Evolutionary conservation across 2,888 invertebrate genomes (phyloP), one percentile per base, ranked within the genome.

Genomic region (Octonoba sinensis): DNA sequence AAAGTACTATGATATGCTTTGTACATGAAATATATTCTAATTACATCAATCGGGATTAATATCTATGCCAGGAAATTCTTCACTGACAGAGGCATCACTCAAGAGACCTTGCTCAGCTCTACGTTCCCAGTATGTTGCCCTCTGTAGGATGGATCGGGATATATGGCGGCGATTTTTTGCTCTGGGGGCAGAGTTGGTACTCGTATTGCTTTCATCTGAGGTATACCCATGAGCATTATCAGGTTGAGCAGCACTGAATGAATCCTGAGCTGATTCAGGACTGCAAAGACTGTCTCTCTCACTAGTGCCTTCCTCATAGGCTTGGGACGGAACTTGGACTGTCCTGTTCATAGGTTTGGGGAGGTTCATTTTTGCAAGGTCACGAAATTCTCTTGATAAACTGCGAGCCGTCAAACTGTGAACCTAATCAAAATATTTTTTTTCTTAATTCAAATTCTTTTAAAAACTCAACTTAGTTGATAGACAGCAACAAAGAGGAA

Each of bases 331-430:
- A 27, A 82, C 82, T 20, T 70, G 74, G 44, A 86, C 85, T 36
- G 86, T 86, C 49, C 86, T 84, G 69, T 86, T 86, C 78, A 86
- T 86, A 16, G 86, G 84, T 22, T 84, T 84, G 12, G 86, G 83
- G 82, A 67, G 67, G 36, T 85, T 73, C 27, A 86, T 86, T 24
- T 86, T 85, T 27, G 86, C 86, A 20, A 85, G 90, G 85, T 94
- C 93, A 62, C 93, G 91, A 87, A 94, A 93, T 88, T 94, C 92
- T 86, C 91, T 92, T 3, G 94, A 93, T 79, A 95, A 91, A 86
- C 93, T 94, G 85, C 95, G 91, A 11, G 94, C 95, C 49, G 95
- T 95, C 84, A 95, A 89, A 88, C 94, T 94, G 89, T 94, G 93
- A 79, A 92, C 90, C 88, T 91, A 89, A n/a, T 82, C 79, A 18